Conservation (phyloP, 2,888 invertebrate genomes). For the Nemapogon koenigi region DNA sequence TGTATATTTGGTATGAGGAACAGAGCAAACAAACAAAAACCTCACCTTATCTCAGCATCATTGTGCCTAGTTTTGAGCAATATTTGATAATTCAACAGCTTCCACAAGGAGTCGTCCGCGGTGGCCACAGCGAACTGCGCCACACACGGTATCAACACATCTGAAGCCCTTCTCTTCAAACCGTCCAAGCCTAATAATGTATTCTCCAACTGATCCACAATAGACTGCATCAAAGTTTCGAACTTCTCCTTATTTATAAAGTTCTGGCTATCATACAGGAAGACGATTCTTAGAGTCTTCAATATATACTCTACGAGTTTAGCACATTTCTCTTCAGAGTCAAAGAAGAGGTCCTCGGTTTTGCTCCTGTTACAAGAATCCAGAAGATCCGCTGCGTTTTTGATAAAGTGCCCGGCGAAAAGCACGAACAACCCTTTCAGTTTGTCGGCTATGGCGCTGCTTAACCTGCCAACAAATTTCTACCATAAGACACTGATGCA, state of each 20-base stretch:
- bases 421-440: constrained; percentile 87
- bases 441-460: constrained; percentile 78
- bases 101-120: constrained; percentile 88
- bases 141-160: constrained; percentile 77
- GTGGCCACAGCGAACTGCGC: constrained; percentile 83
- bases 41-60: constrained; percentile 70
- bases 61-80: constrained; percentile 84
- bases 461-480: constrained; percentile 72
- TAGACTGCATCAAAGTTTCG: constrained; percentile 81
- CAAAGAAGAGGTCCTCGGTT: constrained; percentile 55
- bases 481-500: too few relatives aligned
- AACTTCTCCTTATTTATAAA: constrained; percentile 87
- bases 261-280: constrained; percentile 81
- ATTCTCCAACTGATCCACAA: constrained; percentile 90
- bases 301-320: constrained; percentile 74
- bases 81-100: constrained; percentile 88
- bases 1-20: too few relatives aligned
- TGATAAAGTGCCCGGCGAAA: constrained; percentile 87
- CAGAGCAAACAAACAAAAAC: background rate
- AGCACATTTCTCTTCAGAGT: constrained; percentile 63
- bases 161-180: constrained; percentile 65
- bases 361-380: constrained; percentile 71
- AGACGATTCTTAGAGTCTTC: constrained; percentile 77
- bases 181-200: constrained; percentile 66
- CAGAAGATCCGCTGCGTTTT: constrained; percentile 78